These are phyloP conservation scores for Drosophila ercepeae DNA, from an alignment of 1,140 invertebrate genomes.

Conservation along the genomic window DNA sequence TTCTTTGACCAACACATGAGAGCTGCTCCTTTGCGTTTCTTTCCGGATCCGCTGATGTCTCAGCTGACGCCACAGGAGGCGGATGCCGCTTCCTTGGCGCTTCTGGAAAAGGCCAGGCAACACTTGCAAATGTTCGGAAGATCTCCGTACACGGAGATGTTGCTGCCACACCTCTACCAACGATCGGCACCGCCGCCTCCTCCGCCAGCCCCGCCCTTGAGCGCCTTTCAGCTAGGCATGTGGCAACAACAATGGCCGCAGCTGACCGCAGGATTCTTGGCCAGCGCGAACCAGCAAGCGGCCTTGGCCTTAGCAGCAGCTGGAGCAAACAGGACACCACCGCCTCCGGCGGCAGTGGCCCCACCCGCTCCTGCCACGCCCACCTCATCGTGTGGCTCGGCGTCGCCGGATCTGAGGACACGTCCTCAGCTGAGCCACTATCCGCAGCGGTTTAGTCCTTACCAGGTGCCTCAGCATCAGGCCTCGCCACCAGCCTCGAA, in stretches of 20 bases:
- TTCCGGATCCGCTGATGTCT: conserved; percentile 84
- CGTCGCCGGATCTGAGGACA: conserved; percentile 76
- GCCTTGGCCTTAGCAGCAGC: conserved; percentile 73
- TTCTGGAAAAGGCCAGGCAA: conserved; percentile 87
- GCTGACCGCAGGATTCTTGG: conserved; percentile 78
- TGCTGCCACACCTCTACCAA: conserved; percentile 82
- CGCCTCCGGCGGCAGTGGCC: conserved; percentile 20
- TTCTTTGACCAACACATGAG: conserved; percentile 88
- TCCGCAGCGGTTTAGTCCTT: conserved; percentile 82
- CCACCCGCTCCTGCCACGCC: conserved; percentile 69
- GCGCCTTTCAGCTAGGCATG: conserved; percentile 82
- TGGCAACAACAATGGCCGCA: conserved; percentile 84
- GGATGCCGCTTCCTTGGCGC: conserved; percentile 85
- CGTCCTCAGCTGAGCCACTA: conserved; percentile 68
- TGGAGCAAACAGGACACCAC: conserved; percentile 66
- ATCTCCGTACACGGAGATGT: conserved; percentile 82
- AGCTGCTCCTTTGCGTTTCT: conserved; percentile 86
- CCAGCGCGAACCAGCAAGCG: conserved; percentile 79
- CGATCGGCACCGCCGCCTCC: conserved; percentile 70
- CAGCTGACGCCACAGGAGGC: conserved; percentile 86
- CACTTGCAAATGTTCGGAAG: conserved; percentile 86
- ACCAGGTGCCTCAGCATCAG: conserved; percentile 78
- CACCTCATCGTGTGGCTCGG: conserved; percentile 71
- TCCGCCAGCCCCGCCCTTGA: conserved; percentile 56
- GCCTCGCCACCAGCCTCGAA: conserved; percentile 62